Evolutionary conservation across 2,888 invertebrate genomes (phyloP), one percentile per base, ranked within the genome.

Genomic region (Venusia cambrica): DNA sequence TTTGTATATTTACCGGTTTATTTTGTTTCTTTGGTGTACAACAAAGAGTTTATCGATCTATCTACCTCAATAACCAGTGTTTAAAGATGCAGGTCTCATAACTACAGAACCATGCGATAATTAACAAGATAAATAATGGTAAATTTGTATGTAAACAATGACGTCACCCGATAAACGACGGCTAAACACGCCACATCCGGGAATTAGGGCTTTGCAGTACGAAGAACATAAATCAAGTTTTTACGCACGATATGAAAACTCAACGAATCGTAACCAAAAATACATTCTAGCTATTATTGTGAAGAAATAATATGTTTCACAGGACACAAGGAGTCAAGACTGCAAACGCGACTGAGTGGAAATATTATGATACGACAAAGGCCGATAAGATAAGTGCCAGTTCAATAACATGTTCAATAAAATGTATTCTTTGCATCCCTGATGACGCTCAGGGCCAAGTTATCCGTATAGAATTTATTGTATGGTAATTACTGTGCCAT

Each of bases 381-480:
- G 54, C 49, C 59, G 81, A 84, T 84, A 84, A 83, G 80, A 80
- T 84, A 80, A 63, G 53, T 48, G 48, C 43, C 64, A 67, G 74
- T 79, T 79, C 76, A 81, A 75, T 78, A 79, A 72, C 77, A 72
- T 63, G 54, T 59, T 55, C 31, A 39, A 37, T 38, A 42, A 30
- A 48, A 34, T 29, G 42, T 44, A 54, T 44, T 48, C 32, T 50
- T 36, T 43, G 45, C 48, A 32, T 59, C 62, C 60, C 57, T 54
- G 46, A 53, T 52, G 59, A 38, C 30, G 50, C 38, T 49, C 40
- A 48, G 44, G 47, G 45, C 33, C 43, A 36, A 36, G 45, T 48
- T 45, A 36, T 47, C 54, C 52, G 52, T 47, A 50, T 47, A 37
- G 46, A 35, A 50, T 46, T 54, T 48, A 65, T 68, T 72, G 64